Evolutionary conservation across 2,888 invertebrate species (phyloP).

Genomic region (Plusia festucae): DNA sequence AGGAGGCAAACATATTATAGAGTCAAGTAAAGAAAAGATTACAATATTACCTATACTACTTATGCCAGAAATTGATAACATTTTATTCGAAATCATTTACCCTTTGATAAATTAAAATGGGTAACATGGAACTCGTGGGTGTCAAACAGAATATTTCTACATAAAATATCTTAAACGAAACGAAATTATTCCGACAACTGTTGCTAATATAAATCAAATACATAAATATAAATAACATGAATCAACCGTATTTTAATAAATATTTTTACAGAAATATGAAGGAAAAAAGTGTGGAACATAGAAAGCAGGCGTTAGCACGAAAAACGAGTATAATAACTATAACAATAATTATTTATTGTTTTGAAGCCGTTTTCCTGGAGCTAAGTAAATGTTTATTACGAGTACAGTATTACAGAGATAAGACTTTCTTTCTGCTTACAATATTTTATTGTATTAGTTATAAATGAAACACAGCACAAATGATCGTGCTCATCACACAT

Average conservation of each 20-base stretch:
- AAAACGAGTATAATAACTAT: slow-evolving; percentile 34
- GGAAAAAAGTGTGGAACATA: slow-evolving; percentile 19
- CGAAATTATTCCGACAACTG: background rate
- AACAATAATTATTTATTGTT: slow-evolving; percentile 47
- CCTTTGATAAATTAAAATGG: background rate
- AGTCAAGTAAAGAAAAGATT: too few relatives aligned
- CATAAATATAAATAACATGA: background rate
- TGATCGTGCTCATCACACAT: too few relatives aligned
- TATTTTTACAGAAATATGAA: background rate
- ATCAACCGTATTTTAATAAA: background rate
- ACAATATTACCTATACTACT: too few relatives aligned
- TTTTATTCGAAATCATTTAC: background rate
- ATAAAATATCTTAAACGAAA: background rate
- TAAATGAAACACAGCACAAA: too few relatives aligned
- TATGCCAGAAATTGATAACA: background rate
- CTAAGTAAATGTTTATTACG: background rate
- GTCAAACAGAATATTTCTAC: background rate
- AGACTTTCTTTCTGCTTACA: slow-evolving; percentile 6
- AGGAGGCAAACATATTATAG: too few relatives aligned
- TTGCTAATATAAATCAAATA: slow-evolving; percentile 2
- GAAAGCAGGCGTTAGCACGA: slow-evolving; percentile 26
- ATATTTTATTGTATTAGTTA: too few relatives aligned
- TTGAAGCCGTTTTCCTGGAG: slow-evolving; percentile 10
- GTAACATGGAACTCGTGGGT: slow-evolving; percentile 1
- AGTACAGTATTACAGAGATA: too few relatives aligned